Evolutionary conservation across 2,113 vertebrate genomes (phyloP), one percentile per base, ranked within the genome.

Genomic region (Dascyllus trimaculatus): DNA sequence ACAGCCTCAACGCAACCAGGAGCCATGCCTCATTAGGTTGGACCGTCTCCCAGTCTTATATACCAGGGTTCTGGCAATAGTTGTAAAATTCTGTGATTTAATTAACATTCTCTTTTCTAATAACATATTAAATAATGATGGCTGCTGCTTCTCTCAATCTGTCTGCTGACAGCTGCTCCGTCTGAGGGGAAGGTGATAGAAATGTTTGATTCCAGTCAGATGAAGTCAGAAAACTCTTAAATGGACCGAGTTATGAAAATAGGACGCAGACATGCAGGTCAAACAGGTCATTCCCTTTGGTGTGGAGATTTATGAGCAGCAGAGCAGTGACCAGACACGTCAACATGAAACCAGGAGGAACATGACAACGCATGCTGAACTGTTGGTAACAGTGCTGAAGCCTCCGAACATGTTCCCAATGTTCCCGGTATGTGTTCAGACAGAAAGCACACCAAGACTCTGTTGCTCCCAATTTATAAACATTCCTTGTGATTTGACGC

Each of bases 81-180:
- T 29, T 81, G n/a, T 25, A 56, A 69, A 29, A 73, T 53, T 64
- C 22, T 51, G 26, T 69, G 53, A 60, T 78, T 84, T 70, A 60
- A 84, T 74, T 51, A 58, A 46, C 45, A 29, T 22, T 63, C 46
- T n/a, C 4, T 61, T 70, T 61, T 48, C 49, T 61, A 53, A 67
- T 64, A 59, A 64, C 70, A 60, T 11, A n/a, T 38, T 46, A 61
- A 76, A 67, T 6, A 1, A 10, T 22, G 26, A 26, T 38, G 11
- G 14, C 29, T 54, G 62, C 51, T 40, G 26, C 26, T 53, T 29
- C 59, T 77, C 32, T 14, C 46, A 45, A 60, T 4, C 14, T 17
- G 57, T 68, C 63, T 43, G 6, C 22, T 19, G 14, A 48, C 64
- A 58, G 17, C 74, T 38, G 32, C 43, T 26, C 32, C 14, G 2